Percentiles rank a stretch among this genome's conserved stretches.
phyloP scores from a whole-genome alignment of 2,113 vertebrate genomes.

The Halichoeres trimaculatus region DNA sequence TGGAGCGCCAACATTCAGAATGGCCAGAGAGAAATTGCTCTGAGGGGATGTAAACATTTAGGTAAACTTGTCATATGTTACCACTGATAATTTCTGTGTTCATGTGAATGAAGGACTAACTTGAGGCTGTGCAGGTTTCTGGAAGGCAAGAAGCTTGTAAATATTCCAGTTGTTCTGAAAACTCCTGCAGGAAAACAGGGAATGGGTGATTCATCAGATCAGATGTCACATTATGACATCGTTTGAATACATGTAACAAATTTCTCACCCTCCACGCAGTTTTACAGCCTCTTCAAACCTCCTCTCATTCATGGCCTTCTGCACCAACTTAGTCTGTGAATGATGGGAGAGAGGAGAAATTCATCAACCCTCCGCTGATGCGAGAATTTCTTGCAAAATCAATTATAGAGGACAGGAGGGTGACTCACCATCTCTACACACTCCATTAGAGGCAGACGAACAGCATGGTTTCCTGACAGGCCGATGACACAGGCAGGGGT shows the following conservation, averaged over 20 bases:
- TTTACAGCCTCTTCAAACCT: slow-evolving; percentile 92
- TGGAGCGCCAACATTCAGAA: slow-evolving; percentile 94
- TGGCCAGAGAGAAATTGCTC: slow-evolving; percentile 89
- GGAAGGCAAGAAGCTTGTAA: slow-evolving; percentile 90
- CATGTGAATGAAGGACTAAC: slow-evolving; percentile 56
- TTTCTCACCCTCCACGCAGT: slow-evolving; percentile 91
- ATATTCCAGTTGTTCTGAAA: slow-evolving; percentile 98
- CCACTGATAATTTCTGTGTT: neutral
- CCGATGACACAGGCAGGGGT: slow-evolving; percentile 93
- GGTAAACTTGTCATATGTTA: neutral
- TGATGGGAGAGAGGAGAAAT: neutral
- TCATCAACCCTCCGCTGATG: neutral
- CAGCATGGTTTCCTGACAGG: slow-evolving; percentile 91
- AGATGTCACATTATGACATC: neutral
- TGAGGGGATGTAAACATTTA: neutral
- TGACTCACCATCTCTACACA: slow-evolving; percentile 92
- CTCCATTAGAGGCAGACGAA: slow-evolving; percentile 94
- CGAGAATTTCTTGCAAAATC: neutral
- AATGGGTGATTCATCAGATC: neutral
- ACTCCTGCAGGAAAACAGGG: slow-evolving; percentile 83
- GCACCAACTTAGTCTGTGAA: slow-evolving; percentile 90
- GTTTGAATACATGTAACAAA: neutral
- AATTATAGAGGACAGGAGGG: neutral
- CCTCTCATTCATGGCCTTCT: slow-evolving; percentile 94
- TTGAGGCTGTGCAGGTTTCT: slow-evolving; percentile 84